Evolutionary conservation across 1,140 invertebrate genomes (phyloP), one percentile per base, ranked within the genome.

Genomic region (Ips nitidus): DNA sequence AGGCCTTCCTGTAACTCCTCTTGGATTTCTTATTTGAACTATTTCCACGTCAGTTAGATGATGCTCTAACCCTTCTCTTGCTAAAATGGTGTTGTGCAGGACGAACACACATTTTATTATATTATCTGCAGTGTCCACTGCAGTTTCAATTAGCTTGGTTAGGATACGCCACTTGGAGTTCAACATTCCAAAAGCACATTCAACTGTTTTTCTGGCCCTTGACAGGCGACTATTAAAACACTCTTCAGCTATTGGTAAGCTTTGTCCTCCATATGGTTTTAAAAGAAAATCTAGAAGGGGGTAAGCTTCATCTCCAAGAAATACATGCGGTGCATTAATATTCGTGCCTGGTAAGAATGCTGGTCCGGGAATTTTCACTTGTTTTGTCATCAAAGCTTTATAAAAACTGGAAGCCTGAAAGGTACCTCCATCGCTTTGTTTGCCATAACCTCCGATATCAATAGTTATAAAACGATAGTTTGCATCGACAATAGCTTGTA

Each of bases 401-500:
- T 2, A 69, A 1, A 73, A 41, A 4, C 38, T 8, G 38, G 65
- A 73, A 56, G 66, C 39, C 6, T 41, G 5, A 60, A 74, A 81
- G 55, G 80, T 73, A 45, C 72, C 75, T 52, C 78, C 78, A 70
- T 83, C 81, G 47, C 78, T 76, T 66, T 80, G 72, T 57, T 73
- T 79, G 2, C 81, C 81, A 71, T 80, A 80, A 1, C 75, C 73
- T 53, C 82, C 81, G 22, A 84, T 77, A 71, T 85, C 80, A 41
- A 84, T 75, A 55, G 67, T 71, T 47, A 79, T 78, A 73, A 83
- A 84, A 65, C 78, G 77, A 70, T 80, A 84, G 62, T 82, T 73
- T 2, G 78, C 78, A 75, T 86, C 82, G 7, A 80, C 81, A 4
- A 84, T 45, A 4, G 77, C 84, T 62, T 83, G 73, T 41, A 85